phyloP scores from a whole-genome alignment of 2,888 invertebrate species.

The Allacma fusca region DNA sequence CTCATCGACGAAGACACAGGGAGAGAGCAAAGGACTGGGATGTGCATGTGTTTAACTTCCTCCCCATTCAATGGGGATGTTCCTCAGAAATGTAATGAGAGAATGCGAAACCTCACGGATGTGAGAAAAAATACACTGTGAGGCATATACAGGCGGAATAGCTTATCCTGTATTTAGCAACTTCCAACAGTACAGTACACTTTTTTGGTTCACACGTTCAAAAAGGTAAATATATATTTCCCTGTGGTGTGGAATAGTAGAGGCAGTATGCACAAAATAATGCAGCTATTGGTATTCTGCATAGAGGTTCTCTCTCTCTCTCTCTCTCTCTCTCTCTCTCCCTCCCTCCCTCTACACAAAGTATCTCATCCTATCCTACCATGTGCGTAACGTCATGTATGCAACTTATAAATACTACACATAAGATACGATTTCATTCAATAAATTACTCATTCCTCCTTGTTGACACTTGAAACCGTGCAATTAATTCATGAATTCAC shows the following conservation, averaged over 20 bases:
- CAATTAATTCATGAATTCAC: not conserved
- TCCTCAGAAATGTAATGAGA: not conserved
- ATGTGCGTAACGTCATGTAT: not conserved
- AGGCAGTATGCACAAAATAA: no score
- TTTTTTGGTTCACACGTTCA: no score
- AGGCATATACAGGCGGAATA: no score
- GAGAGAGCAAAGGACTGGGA: conserved; percentile 21
- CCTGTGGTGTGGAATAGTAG: no score
- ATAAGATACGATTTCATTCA: conserved; percentile 10
- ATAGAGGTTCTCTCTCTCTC: no score
- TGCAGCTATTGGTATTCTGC: no score
- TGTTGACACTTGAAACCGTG: conserved; percentile 9
- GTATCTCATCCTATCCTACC: no score
- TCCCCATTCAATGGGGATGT: conserved; percentile 22
- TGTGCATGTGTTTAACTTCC: conserved; percentile 43
- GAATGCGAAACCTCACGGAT: not conserved
- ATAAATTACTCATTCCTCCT: conserved; percentile 8
- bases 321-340: no score
- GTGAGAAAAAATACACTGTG: not conserved
- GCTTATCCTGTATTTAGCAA: no score
- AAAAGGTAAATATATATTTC: no score
- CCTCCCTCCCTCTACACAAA: no score
- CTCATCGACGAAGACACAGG: conserved; percentile 13
- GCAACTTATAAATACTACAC: not conserved
- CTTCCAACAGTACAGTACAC: no score